These are phyloP conservation scores for Drosophila asahinai DNA, from an alignment of 1,140 invertebrate genomes.

Conservation along the genomic window DNA sequence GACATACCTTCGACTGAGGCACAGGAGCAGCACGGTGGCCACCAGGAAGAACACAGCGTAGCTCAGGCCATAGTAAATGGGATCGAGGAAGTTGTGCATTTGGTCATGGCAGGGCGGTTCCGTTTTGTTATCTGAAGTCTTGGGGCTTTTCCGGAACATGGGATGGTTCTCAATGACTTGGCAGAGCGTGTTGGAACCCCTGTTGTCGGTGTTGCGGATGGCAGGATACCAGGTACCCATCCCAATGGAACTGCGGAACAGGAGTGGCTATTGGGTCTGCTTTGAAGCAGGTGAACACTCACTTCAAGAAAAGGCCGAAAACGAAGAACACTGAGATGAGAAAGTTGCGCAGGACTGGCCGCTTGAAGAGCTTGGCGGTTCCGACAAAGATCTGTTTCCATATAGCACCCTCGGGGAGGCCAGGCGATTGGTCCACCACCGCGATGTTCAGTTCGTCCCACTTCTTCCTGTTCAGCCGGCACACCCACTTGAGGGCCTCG, in stretches of 20 bases:
- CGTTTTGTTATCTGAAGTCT: not conserved
- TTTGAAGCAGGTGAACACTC: not conserved
- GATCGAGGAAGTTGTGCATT: conserved; percentile 20
- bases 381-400: not conserved
- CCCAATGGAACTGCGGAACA: conserved; percentile 20
- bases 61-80: conserved; percentile 5
- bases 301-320: conserved; percentile 28
- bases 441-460: conserved; percentile 21
- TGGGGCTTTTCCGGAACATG: too few relatives aligned
- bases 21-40: not conserved
- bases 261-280: not conserved
- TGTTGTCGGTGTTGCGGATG: conserved; percentile 23
- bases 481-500: conserved; percentile 7
- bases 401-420: accelerated
- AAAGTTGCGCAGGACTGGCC: not conserved
- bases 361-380: not conserved
- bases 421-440: not conserved
- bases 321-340: not conserved
- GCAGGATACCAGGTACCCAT: conserved; percentile 31
- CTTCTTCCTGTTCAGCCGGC: conserved; percentile 16
- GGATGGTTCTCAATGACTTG: not conserved
- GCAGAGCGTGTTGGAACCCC: not conserved
- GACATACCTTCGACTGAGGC: conserved; percentile 4
- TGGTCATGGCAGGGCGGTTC: not conserved
- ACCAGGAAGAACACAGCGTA: not conserved